Conservation (phyloP, 1,140 invertebrate genomes). For the Phymorhynchus buccinoides region DNA sequence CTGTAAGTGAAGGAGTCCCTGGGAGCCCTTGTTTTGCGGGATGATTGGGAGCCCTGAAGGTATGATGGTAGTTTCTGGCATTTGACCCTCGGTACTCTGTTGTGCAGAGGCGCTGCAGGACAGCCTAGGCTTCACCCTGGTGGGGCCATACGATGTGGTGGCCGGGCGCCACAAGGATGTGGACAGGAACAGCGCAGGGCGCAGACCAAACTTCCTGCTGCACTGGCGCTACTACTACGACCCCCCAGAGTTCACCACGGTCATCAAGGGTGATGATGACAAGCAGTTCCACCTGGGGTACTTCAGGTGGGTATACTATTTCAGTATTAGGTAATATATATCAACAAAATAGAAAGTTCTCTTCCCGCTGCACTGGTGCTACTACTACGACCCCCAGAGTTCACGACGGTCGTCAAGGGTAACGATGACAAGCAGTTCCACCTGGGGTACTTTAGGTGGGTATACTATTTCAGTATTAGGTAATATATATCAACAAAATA, state of each 20-base stretch:
- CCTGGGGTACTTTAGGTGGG: slow-evolving; percentile 88
- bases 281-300: slow-evolving; percentile 89
- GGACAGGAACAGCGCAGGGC: slow-evolving; percentile 75
- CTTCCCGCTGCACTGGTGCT: slow-evolving; percentile 86
- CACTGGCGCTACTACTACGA: slow-evolving; percentile 96
- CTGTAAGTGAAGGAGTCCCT: no score
- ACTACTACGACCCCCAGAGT: slow-evolving; percentile 94
- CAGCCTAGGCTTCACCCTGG: slow-evolving; percentile 80
- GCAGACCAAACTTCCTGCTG: slow-evolving; percentile 77
- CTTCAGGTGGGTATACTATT: slow-evolving; percentile 77
- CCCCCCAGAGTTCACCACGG: slow-evolving; percentile 87
- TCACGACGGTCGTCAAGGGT: slow-evolving; percentile 78
- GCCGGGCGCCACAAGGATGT: slow-evolving; percentile 78
- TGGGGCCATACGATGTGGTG: slow-evolving; percentile 91
- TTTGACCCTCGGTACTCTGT: slow-evolving; percentile 40
- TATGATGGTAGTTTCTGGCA: not conserved
- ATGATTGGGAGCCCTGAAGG: no score
- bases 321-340: no score
- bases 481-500: no score
- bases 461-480: no score
- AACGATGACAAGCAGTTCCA: slow-evolving; percentile 83
- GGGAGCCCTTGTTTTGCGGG: no score
- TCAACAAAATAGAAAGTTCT: no score
- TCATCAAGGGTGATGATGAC: slow-evolving; percentile 78
- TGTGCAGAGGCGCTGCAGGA: slow-evolving; percentile 78